Conservation (phyloP, 2,888 invertebrate genomes). For the Mythimna impura region DNA sequence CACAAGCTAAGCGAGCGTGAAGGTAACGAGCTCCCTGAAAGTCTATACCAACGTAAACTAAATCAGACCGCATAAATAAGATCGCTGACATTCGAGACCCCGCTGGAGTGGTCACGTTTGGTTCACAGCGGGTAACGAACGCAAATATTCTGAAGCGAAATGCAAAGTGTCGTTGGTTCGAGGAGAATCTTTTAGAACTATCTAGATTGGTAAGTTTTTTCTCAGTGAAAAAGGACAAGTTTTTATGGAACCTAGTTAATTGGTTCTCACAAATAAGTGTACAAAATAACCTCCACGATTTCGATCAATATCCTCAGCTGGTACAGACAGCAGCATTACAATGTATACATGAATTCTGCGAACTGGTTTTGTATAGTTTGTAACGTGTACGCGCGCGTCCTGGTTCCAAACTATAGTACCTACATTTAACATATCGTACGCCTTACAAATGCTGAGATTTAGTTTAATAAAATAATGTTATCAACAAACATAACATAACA, state of each 20-base stretch:
- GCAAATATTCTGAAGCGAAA: constrained; percentile 49
- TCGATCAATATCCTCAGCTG: too few relatives aligned
- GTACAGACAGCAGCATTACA: too few relatives aligned
- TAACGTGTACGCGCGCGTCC: too few relatives aligned
- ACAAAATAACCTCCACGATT: background rate
- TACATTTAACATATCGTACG: too few relatives aligned
- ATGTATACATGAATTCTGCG: too few relatives aligned
- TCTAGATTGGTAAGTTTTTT: constrained; percentile 8
- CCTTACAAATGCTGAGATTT: too few relatives aligned
- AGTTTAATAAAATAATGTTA: too few relatives aligned
- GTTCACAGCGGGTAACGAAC: constrained; percentile 42
- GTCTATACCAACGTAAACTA: constrained; percentile 48
- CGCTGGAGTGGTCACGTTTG: constrained; percentile 57
- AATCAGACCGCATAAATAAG: constrained; percentile 58
- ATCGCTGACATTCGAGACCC: constrained; percentile 50
- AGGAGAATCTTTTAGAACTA: constrained; percentile 8
- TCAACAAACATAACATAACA: too few relatives aligned
- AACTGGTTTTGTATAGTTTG: too few relatives aligned
- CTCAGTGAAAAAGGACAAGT: background rate
- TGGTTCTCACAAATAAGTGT: background rate
- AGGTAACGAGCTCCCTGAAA: constrained; percentile 35
- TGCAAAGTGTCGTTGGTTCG: constrained; percentile 38
- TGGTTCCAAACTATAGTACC: too few relatives aligned
- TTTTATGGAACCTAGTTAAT: background rate
- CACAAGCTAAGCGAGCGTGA: constrained; percentile 28